Evolutionary conservation across 2,113 vertebrate genomes (phyloP).

Genomic region (Rhabdornis inornatus): DNA sequence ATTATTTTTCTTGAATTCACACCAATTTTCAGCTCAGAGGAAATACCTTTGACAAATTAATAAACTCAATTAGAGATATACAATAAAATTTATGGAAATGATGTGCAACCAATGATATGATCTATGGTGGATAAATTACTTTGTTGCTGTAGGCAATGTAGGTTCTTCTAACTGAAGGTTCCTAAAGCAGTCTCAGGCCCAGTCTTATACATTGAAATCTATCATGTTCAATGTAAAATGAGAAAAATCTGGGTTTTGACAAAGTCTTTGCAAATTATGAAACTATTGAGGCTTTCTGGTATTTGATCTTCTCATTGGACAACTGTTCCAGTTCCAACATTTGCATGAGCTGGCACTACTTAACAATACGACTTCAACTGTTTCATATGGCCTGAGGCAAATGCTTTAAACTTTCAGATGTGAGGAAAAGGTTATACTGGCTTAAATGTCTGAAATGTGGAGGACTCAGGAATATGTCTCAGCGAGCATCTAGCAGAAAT

Average conservation of each 20-base stretch:
- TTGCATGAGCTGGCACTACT: neutral
- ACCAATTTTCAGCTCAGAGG: neutral
- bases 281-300: neutral
- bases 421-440: neutral
- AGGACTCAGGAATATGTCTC: neutral
- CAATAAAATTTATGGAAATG: neutral
- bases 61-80: neutral
- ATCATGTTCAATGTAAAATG: neutral
- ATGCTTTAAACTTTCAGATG: neutral
- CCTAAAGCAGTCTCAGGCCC: neutral
- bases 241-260: neutral
- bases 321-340: neutral
- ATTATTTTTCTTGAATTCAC: neutral
- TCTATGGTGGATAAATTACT: neutral
- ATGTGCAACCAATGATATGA: neutral
- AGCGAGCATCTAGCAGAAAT: neutral
- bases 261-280: neutral
- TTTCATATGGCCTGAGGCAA: neutral
- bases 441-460: neutral
- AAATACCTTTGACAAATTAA: neutral
- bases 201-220: neutral
- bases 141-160: neutral
- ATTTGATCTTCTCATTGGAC: neutral
- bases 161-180: neutral
- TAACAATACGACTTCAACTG: neutral